These are phyloP conservation scores for Rutpela maculata DNA, from an alignment of 2,888 invertebrate species.

Conservation along the genomic window DNA sequence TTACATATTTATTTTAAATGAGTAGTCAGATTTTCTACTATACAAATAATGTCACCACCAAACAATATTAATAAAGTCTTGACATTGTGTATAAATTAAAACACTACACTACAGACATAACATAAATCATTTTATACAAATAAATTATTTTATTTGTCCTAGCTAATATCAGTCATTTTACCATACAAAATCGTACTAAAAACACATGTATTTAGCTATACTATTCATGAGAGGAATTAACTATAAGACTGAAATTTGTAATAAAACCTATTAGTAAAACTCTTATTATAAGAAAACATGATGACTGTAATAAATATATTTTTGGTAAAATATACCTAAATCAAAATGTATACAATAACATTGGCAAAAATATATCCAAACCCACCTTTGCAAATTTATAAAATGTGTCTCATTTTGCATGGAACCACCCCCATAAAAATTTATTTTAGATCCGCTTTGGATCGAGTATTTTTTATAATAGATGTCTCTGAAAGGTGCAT, in stretches of 20 bases:
- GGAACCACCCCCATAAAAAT: too few relatives aligned
- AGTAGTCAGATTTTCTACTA: not conserved
- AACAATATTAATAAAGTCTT: not conserved
- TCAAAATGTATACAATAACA: too few relatives aligned
- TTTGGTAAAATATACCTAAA: too few relatives aligned
- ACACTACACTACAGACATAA: not conserved
- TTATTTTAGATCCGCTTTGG: too few relatives aligned
- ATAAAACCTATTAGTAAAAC: too few relatives aligned
- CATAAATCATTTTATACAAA: slow-evolving; percentile 10
- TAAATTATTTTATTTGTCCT: slow-evolving; percentile 23
- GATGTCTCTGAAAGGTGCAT: too few relatives aligned
- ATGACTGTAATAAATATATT: too few relatives aligned
- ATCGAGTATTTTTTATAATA: too few relatives aligned
- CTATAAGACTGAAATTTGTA: not conserved
- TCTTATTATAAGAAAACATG: not conserved
- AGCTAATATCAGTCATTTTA: slow-evolving; percentile 12
- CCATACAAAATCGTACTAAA: not conserved
- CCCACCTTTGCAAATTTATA: too few relatives aligned
- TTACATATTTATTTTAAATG: not conserved
- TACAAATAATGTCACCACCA: not conserved
- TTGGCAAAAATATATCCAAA: too few relatives aligned
- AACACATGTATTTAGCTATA: too few relatives aligned
- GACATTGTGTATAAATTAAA: not conserved
- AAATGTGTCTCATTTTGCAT: too few relatives aligned
- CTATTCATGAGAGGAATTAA: not conserved